Conservation (phyloP, 2,797 vertebrate genomes). For the Sarcoramphus papa region DNA sequence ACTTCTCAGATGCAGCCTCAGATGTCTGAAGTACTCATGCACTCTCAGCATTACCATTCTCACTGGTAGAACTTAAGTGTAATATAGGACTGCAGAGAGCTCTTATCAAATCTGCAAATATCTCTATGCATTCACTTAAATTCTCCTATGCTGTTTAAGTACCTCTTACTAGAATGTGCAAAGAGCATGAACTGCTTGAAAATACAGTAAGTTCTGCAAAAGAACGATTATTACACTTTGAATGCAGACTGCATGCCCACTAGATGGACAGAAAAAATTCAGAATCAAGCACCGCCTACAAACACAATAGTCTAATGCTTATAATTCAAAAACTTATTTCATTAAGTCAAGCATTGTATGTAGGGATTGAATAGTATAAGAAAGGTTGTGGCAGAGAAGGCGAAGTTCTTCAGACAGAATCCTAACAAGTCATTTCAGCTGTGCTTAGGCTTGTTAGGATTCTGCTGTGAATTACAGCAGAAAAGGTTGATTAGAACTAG, state of each 20-base stretch:
- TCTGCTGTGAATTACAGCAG: conserved; percentile 46
- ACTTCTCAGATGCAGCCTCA: background rate
- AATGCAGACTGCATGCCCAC: background rate
- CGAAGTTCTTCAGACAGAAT: conserved; percentile 14
- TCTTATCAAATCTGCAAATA: background rate
- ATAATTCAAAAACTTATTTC: background rate
- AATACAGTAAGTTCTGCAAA: background rate
- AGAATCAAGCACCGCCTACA: background rate
- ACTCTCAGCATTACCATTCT: background rate
- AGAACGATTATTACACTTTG: background rate
- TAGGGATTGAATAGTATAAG: background rate
- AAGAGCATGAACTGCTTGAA: background rate
- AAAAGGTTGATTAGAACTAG: conserved; percentile 57
- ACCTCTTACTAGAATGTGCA: background rate
- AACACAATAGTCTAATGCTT: background rate
- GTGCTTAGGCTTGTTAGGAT: background rate
- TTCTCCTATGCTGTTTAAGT: background rate
- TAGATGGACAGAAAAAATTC: background rate
- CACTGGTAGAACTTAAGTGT: background rate
- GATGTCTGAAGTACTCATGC: background rate
- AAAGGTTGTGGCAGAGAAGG: background rate
- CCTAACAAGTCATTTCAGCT: conserved; percentile 20
- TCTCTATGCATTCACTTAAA: background rate
- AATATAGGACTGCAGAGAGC: background rate
- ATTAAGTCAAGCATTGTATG: background rate